phyloP scores from a whole-genome alignment of 2,113 vertebrate species.

The Mohoua ochrocephala region DNA sequence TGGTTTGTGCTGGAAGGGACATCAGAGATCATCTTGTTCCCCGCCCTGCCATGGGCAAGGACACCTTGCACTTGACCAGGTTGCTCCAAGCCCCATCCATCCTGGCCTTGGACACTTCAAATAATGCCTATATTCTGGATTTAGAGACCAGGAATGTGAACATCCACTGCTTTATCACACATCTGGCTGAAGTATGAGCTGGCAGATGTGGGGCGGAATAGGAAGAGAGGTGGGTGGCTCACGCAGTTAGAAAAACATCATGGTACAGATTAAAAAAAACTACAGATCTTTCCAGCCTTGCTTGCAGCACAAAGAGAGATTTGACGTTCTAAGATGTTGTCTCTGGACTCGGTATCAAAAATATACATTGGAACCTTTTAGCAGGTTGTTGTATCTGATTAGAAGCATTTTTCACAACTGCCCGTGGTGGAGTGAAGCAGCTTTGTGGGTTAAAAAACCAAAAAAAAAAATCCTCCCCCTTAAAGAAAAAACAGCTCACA shows the following conservation, averaged over 20 bases:
- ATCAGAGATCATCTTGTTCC: background rate
- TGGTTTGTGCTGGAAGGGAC: background rate
- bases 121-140: background rate
- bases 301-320: background rate
- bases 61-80: background rate
- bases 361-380: background rate
- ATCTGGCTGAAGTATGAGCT: background rate
- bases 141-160: background rate
- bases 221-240: background rate
- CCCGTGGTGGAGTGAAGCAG: background rate
- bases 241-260: background rate
- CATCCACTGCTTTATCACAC: background rate
- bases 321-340: background rate
- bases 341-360: background rate
- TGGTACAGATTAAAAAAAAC: background rate
- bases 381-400: background rate
- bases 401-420: background rate
- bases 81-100: fast-evolving
- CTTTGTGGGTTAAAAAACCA: background rate
- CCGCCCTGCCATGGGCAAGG: background rate
- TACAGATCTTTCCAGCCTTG: background rate
- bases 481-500: background rate
- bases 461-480: background rate
- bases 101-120: background rate
- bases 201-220: background rate